Percentiles rank a stretch among this genome's conserved stretches.
These are phyloP conservation scores for Tinea semifulvella DNA, from an alignment of 2,888 invertebrate species.

Conservation along the genomic window DNA sequence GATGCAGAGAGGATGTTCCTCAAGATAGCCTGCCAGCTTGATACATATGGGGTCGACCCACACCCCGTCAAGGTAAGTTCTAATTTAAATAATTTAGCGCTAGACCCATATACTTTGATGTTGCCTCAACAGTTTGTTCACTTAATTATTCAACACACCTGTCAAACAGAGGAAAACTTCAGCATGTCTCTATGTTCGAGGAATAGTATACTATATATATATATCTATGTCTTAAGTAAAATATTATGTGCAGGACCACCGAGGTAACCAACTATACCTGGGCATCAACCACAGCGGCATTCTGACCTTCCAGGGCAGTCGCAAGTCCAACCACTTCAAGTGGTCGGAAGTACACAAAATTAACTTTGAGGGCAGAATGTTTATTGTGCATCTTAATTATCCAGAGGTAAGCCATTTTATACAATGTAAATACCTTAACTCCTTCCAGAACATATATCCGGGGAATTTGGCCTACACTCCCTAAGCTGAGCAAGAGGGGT, in stretches of 20 bases:
- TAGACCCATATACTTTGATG: no score
- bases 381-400: slow-evolving; percentile 92
- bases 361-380: slow-evolving; percentile 98
- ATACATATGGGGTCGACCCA: slow-evolving; percentile 98
- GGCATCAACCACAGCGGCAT: slow-evolving; percentile 97
- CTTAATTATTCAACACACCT: no score
- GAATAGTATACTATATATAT: no score
- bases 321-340: slow-evolving; percentile 93
- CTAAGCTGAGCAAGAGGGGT: no score
- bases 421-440: no score
- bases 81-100: no score
- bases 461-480: no score
- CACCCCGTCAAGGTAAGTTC: slow-evolving; percentile 95
- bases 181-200: no score
- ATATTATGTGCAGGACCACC: slow-evolving; percentile 79
- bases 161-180: no score
- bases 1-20: slow-evolving; percentile 92
- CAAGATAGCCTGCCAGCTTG: slow-evolving; percentile 88
- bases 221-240: no score
- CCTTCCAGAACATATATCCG: no score
- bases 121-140: no score
- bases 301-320: slow-evolving; percentile 91
- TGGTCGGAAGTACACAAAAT: slow-evolving; percentile 97
- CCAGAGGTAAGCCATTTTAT: slow-evolving; percentile 81
- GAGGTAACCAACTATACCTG: slow-evolving; percentile 90